Evolutionary conservation across 2,888 invertebrate genomes (phyloP).

Genomic region (Frankliniella fusca): DNA sequence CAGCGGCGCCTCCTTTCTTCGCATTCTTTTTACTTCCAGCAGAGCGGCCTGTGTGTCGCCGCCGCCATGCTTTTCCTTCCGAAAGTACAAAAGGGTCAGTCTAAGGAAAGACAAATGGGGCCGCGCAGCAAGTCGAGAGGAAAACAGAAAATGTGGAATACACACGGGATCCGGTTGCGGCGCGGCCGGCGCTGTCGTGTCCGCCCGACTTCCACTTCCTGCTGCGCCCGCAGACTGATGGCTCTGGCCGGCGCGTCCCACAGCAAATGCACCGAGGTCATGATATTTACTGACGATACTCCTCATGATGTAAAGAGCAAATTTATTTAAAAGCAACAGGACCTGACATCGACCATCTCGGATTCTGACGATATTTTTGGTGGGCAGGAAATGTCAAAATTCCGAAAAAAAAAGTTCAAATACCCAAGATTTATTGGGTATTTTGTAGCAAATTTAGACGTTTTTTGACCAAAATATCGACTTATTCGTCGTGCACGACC

Average conservation of each 20-base stretch:
- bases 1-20: background rate
- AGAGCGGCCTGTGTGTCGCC: background rate
- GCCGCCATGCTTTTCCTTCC: background rate
- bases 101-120: conserved; percentile 16
- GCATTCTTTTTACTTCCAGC: conserved; percentile 1
- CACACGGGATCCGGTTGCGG: background rate
- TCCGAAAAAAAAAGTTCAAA: too few relatives aligned
- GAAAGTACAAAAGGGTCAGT: background rate
- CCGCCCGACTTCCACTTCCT: background rate
- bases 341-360: too few relatives aligned
- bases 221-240: background rate
- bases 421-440: too few relatives aligned
- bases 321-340: too few relatives aligned
- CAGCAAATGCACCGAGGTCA: background rate
- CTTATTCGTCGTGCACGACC: too few relatives aligned
- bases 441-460: too few relatives aligned
- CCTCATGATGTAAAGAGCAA: too few relatives aligned
- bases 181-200: background rate
- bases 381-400: too few relatives aligned
- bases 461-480: too few relatives aligned
- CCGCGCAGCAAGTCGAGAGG: background rate
- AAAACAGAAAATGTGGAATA: background rate
- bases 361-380: too few relatives aligned
- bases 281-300: background rate
- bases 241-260: background rate